Evolutionary conservation across 2,888 invertebrate genomes (phyloP).

Genomic region (Agrochola lychnidis): DNA sequence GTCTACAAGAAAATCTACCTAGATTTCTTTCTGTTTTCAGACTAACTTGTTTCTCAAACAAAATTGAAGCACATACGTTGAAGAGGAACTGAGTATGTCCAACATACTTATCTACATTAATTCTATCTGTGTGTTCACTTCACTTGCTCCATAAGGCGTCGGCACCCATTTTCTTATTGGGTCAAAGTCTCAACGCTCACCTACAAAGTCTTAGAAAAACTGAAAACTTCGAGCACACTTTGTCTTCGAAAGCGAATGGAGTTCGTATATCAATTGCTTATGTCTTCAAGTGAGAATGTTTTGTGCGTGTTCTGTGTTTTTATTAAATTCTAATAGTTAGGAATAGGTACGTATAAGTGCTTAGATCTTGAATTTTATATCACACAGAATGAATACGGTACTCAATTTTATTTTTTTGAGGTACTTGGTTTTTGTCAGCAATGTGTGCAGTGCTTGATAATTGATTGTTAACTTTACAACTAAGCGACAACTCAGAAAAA

Average conservation of each 20-base stretch:
- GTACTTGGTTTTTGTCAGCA: no score
- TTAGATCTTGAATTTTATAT: slow-evolving; percentile 8
- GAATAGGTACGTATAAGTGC: background rate
- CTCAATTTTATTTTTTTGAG: no score
- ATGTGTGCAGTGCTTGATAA: no score
- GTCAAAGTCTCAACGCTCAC: slow-evolving; percentile 39
- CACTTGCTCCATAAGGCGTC: slow-evolving; percentile 13
- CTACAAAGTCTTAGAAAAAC: slow-evolving; percentile 39
- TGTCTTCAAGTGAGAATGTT: slow-evolving; percentile 30
- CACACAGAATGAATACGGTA: no score
- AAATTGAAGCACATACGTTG: background rate
- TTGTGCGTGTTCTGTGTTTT: slow-evolving; percentile 20
- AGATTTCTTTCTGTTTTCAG: background rate
- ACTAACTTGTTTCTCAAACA: background rate
- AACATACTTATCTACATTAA: slow-evolving; percentile 30
- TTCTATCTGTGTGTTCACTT: slow-evolving; percentile 25
- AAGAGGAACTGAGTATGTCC: background rate
- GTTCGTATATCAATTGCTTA: slow-evolving; percentile 36
- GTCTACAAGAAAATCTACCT: background rate
- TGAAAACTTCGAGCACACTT: slow-evolving; percentile 38
- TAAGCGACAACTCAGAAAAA: background rate
- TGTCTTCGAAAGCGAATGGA: slow-evolving; percentile 40
- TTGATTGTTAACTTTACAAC: no score
- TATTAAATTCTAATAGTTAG: slow-evolving; percentile 36
- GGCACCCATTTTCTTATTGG: slow-evolving; percentile 48